Percentiles rank a stretch among this genome's conserved stretches.
Evolutionary conservation across 2,113 vertebrate species (phyloP).

Genomic region (Heteronetta atricapilla): DNA sequence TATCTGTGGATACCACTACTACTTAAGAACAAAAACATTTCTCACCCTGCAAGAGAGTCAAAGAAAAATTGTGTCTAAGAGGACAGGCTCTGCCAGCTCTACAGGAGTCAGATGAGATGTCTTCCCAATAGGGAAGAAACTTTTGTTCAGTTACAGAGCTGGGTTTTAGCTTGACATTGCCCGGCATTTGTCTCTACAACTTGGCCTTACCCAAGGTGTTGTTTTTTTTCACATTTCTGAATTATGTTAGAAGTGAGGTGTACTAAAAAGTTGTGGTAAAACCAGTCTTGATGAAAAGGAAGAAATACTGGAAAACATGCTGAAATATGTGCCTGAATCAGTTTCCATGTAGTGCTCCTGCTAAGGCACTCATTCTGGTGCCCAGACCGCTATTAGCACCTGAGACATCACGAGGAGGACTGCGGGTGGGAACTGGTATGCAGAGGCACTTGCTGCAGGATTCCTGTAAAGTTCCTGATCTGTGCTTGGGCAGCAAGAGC

Average conservation of each 20-base stretch:
- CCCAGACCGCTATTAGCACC: not conserved
- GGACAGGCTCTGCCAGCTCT: not conserved
- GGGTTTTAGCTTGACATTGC: not conserved
- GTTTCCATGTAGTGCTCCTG: not conserved
- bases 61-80: not conserved
- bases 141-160: not conserved
- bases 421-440: not conserved
- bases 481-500: not conserved
- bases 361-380: not conserved
- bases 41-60: not conserved
- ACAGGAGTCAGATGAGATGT: rapidly evolving
- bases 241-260: not conserved
- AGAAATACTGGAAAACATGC: not conserved
- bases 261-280: not conserved
- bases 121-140: not conserved
- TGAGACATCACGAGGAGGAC: not conserved
- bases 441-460: not conserved
- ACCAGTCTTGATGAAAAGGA: not conserved
- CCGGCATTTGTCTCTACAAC: not conserved
- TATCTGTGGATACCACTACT: not conserved
- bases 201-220: not conserved
- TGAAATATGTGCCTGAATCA: not conserved
- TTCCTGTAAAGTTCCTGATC: not conserved
- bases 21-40: not conserved
- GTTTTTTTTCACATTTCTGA: not conserved